Evolutionary conservation across 1,140 invertebrate genomes (phyloP).

Genomic region (Cydia amplana): DNA sequence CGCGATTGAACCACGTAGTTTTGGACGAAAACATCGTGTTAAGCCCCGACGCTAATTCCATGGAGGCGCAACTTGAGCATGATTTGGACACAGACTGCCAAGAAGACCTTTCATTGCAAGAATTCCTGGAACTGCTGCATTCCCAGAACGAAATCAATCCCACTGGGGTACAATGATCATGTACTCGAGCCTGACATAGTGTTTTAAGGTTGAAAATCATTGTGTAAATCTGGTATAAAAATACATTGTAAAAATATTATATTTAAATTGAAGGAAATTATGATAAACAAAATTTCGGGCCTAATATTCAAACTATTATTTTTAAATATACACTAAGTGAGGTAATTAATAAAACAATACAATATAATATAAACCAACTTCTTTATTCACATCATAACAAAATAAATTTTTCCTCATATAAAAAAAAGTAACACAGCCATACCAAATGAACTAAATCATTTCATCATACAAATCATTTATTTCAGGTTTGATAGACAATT

Average conservation of each 20-base stretch:
- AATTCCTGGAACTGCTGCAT: slow-evolving; percentile 71
- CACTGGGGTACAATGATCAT: slow-evolving; percentile 61
- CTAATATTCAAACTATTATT: slow-evolving; percentile 40
- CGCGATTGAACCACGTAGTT: slow-evolving; percentile 76
- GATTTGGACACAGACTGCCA: slow-evolving; percentile 75
- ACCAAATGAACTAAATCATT: slow-evolving; percentile 41
- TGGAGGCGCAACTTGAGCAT: slow-evolving; percentile 74
- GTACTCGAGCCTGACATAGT: slow-evolving; percentile 15
- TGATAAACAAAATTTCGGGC: slow-evolving; percentile 37
- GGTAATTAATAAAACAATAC: slow-evolving; percentile 27
- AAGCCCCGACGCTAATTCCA: slow-evolving; percentile 73
- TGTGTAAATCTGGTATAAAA: slow-evolving; percentile 69
- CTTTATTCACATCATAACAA: slow-evolving; percentile 27
- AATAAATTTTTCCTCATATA: neutral
- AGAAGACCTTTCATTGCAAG: slow-evolving; percentile 71
- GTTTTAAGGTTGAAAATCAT: slow-evolving; percentile 50
- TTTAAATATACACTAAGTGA: slow-evolving; percentile 27
- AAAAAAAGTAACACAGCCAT: slow-evolving; percentile 9
- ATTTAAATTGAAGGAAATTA: slow-evolving; percentile 19
- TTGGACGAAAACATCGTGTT: slow-evolving; percentile 75
- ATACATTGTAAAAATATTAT: no score
- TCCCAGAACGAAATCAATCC: slow-evolving; percentile 71
- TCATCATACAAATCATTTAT: slow-evolving; percentile 74
- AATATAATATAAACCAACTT: neutral
- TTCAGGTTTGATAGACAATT: slow-evolving; percentile 60